Base-by-base conservation (phyloP, 2,113 vertebrate genomes). In the Drymodes brunneopygia region DNA sequence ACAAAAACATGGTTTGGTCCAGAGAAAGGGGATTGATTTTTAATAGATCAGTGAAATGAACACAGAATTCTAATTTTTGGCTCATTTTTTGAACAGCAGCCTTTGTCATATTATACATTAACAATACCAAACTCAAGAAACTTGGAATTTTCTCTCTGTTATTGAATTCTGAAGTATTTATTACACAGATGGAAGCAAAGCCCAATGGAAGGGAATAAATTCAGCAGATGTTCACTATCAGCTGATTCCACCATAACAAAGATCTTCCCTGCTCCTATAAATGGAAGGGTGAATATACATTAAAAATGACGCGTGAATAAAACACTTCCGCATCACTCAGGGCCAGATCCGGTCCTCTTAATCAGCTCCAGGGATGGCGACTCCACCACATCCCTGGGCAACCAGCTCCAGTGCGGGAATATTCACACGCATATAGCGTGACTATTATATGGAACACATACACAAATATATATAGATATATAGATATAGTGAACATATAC, bases 401-500 rank as follows among this genome's bases (percentile, higher is more conserved):
- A 11, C 20, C 19, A 9, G 6, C 20, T 10, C 19, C 51, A 33
- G 0, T 4, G 45, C 1, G 77, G 38, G 28, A 53, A 18, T 9
- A 45, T 5, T 7, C 20, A 12, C 20, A 38, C 1, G 10, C 20
- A 11, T 2, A 14, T 0, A 7, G 19, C 1, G 21, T 3, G 35
- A 48, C 3, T 3, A 10, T 8, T 12, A 23, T 3, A 20, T 2
- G 1, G 7, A 40, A 40, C 18, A 9, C 23, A 8, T 2, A 31
- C 0, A 35, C 6, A 48, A 29, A 21, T 5, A 9, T 0, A 24
- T 1, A 38, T 38, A 21, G 4, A 9, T 0, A 20, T 1, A 21
- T 5, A 9, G 0, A 24, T 1, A 28, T 0, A n/a, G 20, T 2
- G 60, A 66, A 12, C 31, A 17, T 3, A 42, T 1, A 31, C 13